These are phyloP conservation scores for Toxotes lorentzi DNA, from an alignment of 2,797 vertebrate genomes.

Conservation along the genomic window DNA sequence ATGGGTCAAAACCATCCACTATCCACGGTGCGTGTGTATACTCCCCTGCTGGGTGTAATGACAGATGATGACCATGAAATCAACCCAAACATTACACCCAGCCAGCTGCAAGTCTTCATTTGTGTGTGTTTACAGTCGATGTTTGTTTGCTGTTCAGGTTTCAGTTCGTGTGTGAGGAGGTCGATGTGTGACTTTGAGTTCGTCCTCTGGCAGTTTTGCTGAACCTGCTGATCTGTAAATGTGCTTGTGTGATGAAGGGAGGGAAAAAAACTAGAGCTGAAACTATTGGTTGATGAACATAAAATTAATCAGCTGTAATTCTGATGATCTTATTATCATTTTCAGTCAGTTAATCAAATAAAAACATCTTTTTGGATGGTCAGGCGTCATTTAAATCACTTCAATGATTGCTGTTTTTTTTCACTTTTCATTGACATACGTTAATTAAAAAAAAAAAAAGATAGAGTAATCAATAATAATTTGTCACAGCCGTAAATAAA, in stretches of 20 bases:
- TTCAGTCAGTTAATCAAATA: background rate
- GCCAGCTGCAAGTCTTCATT: constrained; percentile 13
- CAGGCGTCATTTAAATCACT: background rate
- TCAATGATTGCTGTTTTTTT: background rate
- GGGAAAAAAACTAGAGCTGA: background rate
- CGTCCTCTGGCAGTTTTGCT: constrained; percentile 41
- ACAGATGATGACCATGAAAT: constrained; percentile 74
- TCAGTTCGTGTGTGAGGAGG: constrained; percentile 3
- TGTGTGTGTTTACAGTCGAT: constrained; percentile 39
- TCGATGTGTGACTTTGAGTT: constrained; percentile 46
- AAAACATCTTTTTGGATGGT: no score
- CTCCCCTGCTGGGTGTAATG: constrained; percentile 68
- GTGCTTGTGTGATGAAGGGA: background rate
- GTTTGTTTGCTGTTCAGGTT: constrained; percentile 26
- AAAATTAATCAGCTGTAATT: background rate
- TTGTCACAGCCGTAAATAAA: background rate
- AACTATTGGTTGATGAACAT: background rate
- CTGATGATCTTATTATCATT: background rate
- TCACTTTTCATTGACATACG: no score
- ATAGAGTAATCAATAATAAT: background rate
- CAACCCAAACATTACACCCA: constrained; percentile 54
- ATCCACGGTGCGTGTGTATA: constrained; percentile 9
- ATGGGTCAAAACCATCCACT: constrained; percentile 50
- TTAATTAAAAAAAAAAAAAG: background rate
- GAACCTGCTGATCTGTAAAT: constrained; percentile 31